These are phyloP conservation scores for Oostethus manadensis DNA, from an alignment of 2,113 vertebrate genomes.

Conservation along the genomic window DNA sequence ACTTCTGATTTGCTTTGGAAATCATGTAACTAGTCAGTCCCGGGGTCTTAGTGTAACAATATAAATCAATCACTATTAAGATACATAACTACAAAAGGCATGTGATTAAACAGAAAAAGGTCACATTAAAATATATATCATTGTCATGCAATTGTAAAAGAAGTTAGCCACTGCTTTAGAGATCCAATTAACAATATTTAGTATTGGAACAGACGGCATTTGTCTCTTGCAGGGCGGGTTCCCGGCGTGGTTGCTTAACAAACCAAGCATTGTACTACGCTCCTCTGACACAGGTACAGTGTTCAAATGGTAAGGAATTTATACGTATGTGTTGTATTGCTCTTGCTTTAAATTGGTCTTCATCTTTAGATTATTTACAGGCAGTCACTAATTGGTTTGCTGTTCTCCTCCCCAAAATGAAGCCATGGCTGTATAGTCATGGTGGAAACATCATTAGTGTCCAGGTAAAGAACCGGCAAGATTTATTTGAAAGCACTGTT, in stretches of 20 bases:
- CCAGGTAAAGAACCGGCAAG: conserved; percentile 73
- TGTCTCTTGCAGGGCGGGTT: conserved; percentile 81
- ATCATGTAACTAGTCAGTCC: too few relatives aligned
- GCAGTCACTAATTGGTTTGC: conserved; percentile 86
- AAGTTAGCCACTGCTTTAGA: too few relatives aligned
- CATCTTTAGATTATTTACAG: conserved; percentile 77
- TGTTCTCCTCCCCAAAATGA: conserved; percentile 84
- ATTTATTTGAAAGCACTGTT: too few relatives aligned
- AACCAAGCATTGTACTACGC: conserved; percentile 80
- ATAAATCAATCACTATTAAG: not conserved
- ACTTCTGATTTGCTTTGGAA: not conserved
- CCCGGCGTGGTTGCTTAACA: conserved; percentile 88
- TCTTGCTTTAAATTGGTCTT: not conserved
- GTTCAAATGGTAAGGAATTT: not conserved
- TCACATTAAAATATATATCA: not conserved
- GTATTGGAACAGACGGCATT: not conserved
- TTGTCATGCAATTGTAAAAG: not conserved
- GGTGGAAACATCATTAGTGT: conserved; percentile 93
- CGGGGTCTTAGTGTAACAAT: not conserved
- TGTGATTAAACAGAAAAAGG: not conserved
- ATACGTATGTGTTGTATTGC: not conserved
- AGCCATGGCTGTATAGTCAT: conserved; percentile 81
- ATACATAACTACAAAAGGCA: not conserved
- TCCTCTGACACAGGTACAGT: conserved; percentile 80
- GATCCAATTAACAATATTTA: not conserved